Percentiles rank a stretch among this genome's conserved stretches.
These are phyloP conservation scores for Chrysaora quinquecirrha DNA, from an alignment of 30 jellyfish, hydroid and myxozoan genomes.

Conservation along the genomic window DNA sequence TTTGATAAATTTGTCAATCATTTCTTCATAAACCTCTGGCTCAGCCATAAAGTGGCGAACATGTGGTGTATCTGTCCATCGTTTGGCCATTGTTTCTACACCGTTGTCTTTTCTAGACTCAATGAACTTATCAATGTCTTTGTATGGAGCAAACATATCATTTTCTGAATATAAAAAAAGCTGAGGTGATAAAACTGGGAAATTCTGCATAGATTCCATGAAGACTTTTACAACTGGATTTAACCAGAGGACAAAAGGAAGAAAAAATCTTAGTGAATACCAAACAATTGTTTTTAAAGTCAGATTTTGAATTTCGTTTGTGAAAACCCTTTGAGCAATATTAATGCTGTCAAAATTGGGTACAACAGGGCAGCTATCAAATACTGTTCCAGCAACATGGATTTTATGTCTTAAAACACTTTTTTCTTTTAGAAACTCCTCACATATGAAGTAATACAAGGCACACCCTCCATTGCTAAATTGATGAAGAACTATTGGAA, in stretches of 20 bases:
- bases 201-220: conserved; percentile 49
- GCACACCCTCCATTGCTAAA: conserved; percentile 91
- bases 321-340: conserved; percentile 56
- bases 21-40: conserved; percentile 32
- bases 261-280: conserved; percentile 14
- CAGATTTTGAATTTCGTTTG: conserved; percentile 34
- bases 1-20: conserved; percentile 42
- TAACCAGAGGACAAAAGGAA: conserved; percentile 38
- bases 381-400: conserved; percentile 58
- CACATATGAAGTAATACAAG: conserved; percentile 45
- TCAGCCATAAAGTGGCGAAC: conserved; percentile 67
- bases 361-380: conserved; percentile 92
- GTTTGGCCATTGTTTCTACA: conserved; percentile 21
- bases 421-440: background rate
- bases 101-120: conserved; percentile 61
- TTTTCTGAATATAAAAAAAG: conserved; percentile 69
- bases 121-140: conserved; percentile 66
- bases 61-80: conserved; percentile 76
- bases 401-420: conserved; percentile 3
- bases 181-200: conserved; percentile 71
- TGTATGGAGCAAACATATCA: conserved; percentile 76
- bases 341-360: conserved; percentile 68
- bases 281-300: conserved; percentile 14
- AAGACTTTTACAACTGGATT: conserved; percentile 65
- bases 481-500: conserved; percentile 39